A percentile compares a stretch with the other conserved stretches of the same genome.
Conservation (phyloP, 2,797 vertebrate genomes). For the Pygocentrus nattereri region DNA sequence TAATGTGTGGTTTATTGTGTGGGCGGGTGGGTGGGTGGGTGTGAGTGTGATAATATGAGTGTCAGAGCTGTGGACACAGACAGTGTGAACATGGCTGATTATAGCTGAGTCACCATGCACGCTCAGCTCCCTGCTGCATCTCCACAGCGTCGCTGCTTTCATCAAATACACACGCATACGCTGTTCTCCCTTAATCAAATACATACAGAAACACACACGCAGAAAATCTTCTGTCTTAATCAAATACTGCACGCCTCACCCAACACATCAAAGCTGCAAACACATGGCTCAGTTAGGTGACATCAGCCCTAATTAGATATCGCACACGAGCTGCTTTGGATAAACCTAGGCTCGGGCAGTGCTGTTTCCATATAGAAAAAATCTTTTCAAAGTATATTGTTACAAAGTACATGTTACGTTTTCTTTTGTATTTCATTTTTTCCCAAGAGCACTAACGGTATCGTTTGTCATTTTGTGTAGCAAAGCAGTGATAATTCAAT, state of each 20-base stretch:
- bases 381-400: background rate
- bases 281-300: background rate
- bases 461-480: no score
- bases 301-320: background rate
- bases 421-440: no score
- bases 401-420: background rate
- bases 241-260: background rate
- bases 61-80: slow-evolving; percentile 44
- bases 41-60: slow-evolving; percentile 40
- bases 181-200: background rate
- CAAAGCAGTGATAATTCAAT: no score
- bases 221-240: slow-evolving; percentile 8
- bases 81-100: slow-evolving; percentile 46
- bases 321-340: background rate
- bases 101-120: slow-evolving; percentile 31
- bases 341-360: background rate
- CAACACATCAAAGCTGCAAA: slow-evolving; percentile 6
- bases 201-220: background rate
- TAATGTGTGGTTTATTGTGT: slow-evolving; percentile 35
- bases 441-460: no score
- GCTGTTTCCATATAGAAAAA: background rate
- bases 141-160: slow-evolving; percentile 4
- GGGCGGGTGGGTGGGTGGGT: slow-evolving; percentile 34
- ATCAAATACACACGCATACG: background rate
- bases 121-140: slow-evolving; percentile 14